Conservation (phyloP, 2,797 vertebrate species). For the Betta splendens region DNA sequence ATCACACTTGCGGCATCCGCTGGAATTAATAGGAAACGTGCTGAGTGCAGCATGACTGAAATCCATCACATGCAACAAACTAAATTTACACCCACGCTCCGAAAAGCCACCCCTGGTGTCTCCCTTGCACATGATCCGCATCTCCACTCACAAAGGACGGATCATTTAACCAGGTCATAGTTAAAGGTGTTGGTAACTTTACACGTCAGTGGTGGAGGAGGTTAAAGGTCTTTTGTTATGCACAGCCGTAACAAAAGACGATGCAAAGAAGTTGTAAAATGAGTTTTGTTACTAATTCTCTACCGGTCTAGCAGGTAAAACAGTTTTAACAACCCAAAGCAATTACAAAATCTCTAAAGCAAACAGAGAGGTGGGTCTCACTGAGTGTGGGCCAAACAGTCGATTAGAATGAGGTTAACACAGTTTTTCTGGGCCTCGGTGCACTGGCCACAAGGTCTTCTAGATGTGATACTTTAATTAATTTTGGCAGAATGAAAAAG, state of each 20-base stretch:
- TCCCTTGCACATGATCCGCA: slow-evolving; percentile 49
- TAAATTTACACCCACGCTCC: slow-evolving; percentile 33
- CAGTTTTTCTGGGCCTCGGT: slow-evolving; percentile 23
- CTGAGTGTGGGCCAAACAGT: neutral
- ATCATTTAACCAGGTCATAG: slow-evolving; percentile 10
- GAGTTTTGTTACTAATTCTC: neutral
- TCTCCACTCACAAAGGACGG: slow-evolving; percentile 1
- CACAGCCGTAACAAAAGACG: neutral
- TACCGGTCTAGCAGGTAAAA: neutral
- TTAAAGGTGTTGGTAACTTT: neutral
- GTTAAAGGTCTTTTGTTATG: neutral
- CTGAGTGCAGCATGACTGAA: slow-evolving; percentile 32
- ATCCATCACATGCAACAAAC: slow-evolving; percentile 21
- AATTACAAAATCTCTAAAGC: neutral
- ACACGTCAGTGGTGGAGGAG: neutral
- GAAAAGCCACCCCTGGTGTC: slow-evolving; percentile 33
- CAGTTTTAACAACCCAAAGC: neutral
- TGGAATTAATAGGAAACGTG: slow-evolving; percentile 43
- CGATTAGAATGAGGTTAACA: no score
- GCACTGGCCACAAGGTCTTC: slow-evolving; percentile 24
- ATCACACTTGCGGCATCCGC: slow-evolving; percentile 1
- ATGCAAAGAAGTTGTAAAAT: neutral
- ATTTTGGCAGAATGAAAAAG: slow-evolving; percentile 48
- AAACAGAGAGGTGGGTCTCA: neutral
- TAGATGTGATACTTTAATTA: slow-evolving; percentile 52